Evolutionary conservation across 2,113 vertebrate species (phyloP).

Genomic region (Myxocyprinus asiaticus): DNA sequence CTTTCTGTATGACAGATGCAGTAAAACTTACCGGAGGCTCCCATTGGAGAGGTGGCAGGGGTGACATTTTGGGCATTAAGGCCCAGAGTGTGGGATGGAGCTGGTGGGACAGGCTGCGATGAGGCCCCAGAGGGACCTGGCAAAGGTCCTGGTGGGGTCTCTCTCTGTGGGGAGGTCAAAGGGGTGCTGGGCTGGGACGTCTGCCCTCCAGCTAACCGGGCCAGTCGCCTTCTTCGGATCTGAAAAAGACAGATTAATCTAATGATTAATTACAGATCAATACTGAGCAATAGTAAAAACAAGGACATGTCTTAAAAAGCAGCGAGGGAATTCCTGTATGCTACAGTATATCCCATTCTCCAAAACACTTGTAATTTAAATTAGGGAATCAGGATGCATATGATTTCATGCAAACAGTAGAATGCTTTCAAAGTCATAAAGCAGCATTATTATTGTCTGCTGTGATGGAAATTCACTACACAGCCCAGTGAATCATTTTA

Average conservation of each 20-base stretch:
- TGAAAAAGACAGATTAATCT: conserved; percentile 52
- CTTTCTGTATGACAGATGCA: not conserved
- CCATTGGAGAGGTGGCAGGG: conserved; percentile 95
- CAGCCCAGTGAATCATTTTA: too few species aligned
- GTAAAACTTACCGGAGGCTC: conserved; percentile 84
- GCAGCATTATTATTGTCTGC: too few species aligned
- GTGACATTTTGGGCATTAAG: conserved; percentile 90
- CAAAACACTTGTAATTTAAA: not conserved
- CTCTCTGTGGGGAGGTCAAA: conserved; percentile 94
- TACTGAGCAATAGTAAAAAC: not conserved
- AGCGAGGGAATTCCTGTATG: too few species aligned
- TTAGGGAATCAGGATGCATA: too few species aligned
- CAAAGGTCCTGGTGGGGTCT: conserved; percentile 91
- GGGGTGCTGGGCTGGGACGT: conserved; percentile 91
- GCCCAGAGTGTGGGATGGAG: conserved; percentile 86
- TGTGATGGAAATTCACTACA: too few species aligned
- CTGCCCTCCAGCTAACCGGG: conserved; percentile 89
- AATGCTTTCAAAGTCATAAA: too few species aligned
- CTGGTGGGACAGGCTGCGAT: conserved; percentile 77
- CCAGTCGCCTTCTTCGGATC: conserved; percentile 94
- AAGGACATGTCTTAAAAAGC: too few species aligned
- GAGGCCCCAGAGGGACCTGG: conserved; percentile 79
- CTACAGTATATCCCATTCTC: not conserved
- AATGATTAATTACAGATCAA: not conserved
- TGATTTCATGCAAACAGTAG: too few species aligned